These are phyloP conservation scores for Bucorvus abyssinicus DNA, from an alignment of 2,797 vertebrate species.

Conservation along the genomic window DNA sequence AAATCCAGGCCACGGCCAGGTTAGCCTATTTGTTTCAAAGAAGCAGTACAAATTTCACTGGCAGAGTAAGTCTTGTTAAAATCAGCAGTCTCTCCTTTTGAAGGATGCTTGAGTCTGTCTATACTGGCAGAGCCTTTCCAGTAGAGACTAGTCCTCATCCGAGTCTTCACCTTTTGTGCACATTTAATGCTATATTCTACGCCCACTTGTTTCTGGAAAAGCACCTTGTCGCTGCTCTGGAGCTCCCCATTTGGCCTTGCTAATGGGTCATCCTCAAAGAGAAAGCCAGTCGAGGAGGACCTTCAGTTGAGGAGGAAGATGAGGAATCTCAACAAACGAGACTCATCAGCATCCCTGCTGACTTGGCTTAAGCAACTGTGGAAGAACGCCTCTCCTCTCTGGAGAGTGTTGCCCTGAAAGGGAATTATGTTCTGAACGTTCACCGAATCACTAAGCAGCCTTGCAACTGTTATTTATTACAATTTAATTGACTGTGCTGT, in stretches of 20 bases:
- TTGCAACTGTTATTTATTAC: not conserved
- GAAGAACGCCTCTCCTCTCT: not conserved
- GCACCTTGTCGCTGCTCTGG: not conserved
- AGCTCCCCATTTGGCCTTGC: not conserved
- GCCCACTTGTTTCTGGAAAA: not conserved
- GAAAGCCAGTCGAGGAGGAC: too few species aligned
- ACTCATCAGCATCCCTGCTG: not conserved
- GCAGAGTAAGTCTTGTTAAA: not conserved
- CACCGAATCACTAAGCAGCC: not conserved
- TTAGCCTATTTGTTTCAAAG: not conserved
- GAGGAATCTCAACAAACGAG: not conserved
- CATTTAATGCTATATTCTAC: not conserved
- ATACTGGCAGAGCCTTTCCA: not conserved
- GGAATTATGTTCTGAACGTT: not conserved
- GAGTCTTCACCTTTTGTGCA: not conserved
- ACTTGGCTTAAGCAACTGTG: not conserved
- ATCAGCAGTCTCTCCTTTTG: not conserved
- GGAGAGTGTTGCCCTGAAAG: not conserved
- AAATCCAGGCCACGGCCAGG: not conserved
- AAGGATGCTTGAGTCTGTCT: not conserved
- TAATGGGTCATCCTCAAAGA: not conserved
- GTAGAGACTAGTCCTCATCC: not conserved
- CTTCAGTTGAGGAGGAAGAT: rapidly evolving
- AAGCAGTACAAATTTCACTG: not conserved
- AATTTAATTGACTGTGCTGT: not conserved